Evolutionary conservation across 2,797 vertebrate species (phyloP), one percentile per base, ranked within the genome.

Genomic region (Liasis olivaceus): DNA sequence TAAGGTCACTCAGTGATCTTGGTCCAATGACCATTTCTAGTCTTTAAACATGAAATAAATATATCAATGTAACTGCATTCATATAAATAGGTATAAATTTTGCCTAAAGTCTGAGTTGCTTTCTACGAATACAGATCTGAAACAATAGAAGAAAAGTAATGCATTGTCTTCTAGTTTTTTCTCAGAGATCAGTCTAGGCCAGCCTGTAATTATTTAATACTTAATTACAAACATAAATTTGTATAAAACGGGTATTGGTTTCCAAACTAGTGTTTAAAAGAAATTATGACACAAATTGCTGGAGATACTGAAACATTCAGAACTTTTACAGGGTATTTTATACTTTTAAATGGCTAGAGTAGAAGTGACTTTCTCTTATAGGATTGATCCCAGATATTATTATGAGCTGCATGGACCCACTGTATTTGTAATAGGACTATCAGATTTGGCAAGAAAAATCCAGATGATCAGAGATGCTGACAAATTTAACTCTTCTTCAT

Each of bases 251-350:
- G 13, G 20, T 58, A 58, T 42, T 59, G 8, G 28, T 69, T 87
- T n/a, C 24, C 31, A 69, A 47, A 20, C 9, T 91, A 24, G 62
- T 95, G 94, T 93, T 93, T 93, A 81, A 95, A 89, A 69, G 72
- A 87, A 42, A 15, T 15, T 90, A 42, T 87, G 62, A 56, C 54
- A 64, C 54, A 60, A 94, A 91, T 1, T 69, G 54, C 60, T 7
- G 4, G 86, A 24, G 36, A 64, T 54, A 84, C 8, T 90, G 93
- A 89, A 93, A 15, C 77, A n/a, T 58, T 87, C 42, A 91, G 63
- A 92, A 93, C 94, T 92, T 94, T 88, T 90, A 36, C 51, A 94
- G 56, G 54, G 28, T 88, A 60, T 92, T 93, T 85, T 90, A 87
- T 47, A 88, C 93, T 90, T 56, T 72, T 63, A 94, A 89, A 87